Percentiles rank a stretch among this genome's conserved stretches.
Conservation (phyloP, 2,113 vertebrate genomes). For the Caloenas nicobarica region DNA sequence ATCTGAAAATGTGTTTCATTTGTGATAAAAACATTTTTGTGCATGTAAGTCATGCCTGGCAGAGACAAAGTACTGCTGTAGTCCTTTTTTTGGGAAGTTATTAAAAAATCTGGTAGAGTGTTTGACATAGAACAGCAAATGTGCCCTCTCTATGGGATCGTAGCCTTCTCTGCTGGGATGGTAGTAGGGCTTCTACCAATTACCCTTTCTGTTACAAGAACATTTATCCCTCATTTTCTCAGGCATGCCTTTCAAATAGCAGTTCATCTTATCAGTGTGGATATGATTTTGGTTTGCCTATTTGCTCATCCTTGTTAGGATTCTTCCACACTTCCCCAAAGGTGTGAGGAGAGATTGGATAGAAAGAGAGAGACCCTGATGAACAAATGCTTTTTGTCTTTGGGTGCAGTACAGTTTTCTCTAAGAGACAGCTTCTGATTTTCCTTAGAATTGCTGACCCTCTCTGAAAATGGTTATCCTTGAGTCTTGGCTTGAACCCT, state of each 20-base stretch:
- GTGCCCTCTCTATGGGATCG: too few relatives aligned
- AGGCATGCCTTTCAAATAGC: not conserved
- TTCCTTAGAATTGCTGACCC: not conserved
- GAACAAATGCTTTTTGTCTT: not conserved
- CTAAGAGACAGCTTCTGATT: not conserved
- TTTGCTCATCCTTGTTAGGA: not conserved
- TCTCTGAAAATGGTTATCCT: not conserved
- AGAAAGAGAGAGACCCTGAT: not conserved
- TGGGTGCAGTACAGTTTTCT: not conserved
- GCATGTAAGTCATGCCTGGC: not conserved
- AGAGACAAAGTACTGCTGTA: not conserved
- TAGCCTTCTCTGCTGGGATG: not conserved
- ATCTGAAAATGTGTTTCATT: slow-evolving; percentile 17
- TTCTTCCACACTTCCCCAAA: not conserved
- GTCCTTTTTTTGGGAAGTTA: not conserved
- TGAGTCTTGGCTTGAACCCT: not conserved
- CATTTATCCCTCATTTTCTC: not conserved
- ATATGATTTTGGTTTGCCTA: not conserved
- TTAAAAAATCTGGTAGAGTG: not conserved
- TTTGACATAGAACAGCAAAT: not conserved
- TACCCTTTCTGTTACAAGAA: not conserved
- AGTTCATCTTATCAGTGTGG: not conserved
- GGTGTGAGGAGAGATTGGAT: not conserved
- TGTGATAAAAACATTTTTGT: slow-evolving; percentile 6
- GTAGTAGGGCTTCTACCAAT: not conserved